Base-by-base conservation (phyloP, 2,797 vertebrate species). In the Coregonus suidteri region DNA sequence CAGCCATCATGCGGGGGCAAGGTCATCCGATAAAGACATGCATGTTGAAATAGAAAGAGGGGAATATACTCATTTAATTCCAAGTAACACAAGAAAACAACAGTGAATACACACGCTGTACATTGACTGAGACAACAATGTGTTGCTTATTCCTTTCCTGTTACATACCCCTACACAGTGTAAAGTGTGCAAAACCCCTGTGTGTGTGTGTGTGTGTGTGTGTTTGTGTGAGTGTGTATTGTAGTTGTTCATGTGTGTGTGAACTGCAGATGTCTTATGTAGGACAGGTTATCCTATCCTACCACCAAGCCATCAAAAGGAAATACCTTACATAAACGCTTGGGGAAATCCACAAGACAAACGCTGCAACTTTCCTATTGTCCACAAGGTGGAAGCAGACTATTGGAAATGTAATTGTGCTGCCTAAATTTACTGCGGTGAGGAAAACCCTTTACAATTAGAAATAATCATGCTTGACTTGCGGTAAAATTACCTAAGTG, bases 351-450 rank as follows among this genome's bases (percentile, higher is more conserved):
- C 4, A 67, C 11, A 37, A 6, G 2, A 16, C 66, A 15, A 15
- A 34, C 31, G 1, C 65, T 37, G 62, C 15, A 71, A 4, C 65
- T 14, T 6, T 62, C 4, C 16, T 5, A 1, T 47, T 86, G 83
- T 79, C 80, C 86, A 84, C 78, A 70, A 83, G 84, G 73, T 82
- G 86, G 77, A 77, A 86, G 81, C 52, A 85, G 25, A 78, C 66
- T 34, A 62, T 78, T 70, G 9, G 5, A 84, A 65, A 76, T 71
- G 20, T 59, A 80, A 66, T 59, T 3, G 20, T 59, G 16, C 18
- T 18, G 7, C 56, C n/a, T n/a, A 59, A 5, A 3, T 59, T n/a
- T n/a, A 59, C 5, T 6, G 18, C 56, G 1, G 18, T 59, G 16
- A 18, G 5, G 56, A 59, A 18, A 18, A 18, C 16, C 56, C 25